Evolutionary conservation across 2,888 invertebrate species (phyloP), one percentile per base, ranked within the genome.

Genomic region (Salticus scenicus): DNA sequence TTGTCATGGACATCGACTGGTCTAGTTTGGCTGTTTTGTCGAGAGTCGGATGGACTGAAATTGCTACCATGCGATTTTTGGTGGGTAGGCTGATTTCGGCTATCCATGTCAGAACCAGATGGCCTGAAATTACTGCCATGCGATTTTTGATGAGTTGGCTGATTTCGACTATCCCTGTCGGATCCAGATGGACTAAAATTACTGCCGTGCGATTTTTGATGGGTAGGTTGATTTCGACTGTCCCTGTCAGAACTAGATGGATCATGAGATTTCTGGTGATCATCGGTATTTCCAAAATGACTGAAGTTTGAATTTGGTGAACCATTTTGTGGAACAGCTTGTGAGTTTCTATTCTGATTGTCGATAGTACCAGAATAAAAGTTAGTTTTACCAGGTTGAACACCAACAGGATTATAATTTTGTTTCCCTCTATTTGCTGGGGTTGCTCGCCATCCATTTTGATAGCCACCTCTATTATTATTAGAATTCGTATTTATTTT

Each of bases 341-440:
- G 73, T 1, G 47, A 30, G 12, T 73, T 80, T 24, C 33, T 33
- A 41, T 74, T 75, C 10, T 24, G 27, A 33, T 74, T 80, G 8
- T 41, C n/a, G n/a, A 7, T 1, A 28, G 28, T 28, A 24, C 31
- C 63, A 8, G 37, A 63, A 41, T 83, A 77, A 31, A 76, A 83
- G 14, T 82, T 75, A 12, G 71, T 76, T 24, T 83, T 76, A 2
- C 66, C 83, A 47, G 70, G 71, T n/a, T 71, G 33, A n/a, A 72
- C 27, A 7, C 17, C n/a, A 5, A 28, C 33, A 28, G 42, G 41
- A 42, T 81, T 74, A 30, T 57, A 57, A 20, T 80, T 80, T 24
- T 28, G 42, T 7, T 83, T 76, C 1, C 76, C 72, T 30, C 66
- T 41, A 47, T 51, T 66, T 2, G 71, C 27, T 27, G 30, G 72